Conservation (phyloP, 2,888 invertebrate genomes). For the Lysandra bellargus region DNA sequence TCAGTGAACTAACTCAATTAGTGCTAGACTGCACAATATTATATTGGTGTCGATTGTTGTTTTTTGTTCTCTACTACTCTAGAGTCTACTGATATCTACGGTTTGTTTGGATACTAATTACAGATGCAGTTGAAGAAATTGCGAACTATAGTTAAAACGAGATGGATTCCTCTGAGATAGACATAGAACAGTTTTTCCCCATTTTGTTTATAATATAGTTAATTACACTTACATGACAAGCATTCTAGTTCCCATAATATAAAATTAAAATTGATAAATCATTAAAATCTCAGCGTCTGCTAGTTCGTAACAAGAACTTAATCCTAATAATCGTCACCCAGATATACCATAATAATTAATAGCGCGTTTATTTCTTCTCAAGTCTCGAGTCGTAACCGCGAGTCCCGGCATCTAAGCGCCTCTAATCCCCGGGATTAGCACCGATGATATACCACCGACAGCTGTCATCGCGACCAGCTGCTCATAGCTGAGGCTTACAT, state of each 20-base stretch:
- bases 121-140: neutral
- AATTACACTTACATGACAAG: too few relatives aligned
- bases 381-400: slow-evolving; percentile 20
- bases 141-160: neutral
- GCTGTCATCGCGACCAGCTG: slow-evolving; percentile 30
- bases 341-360: neutral
- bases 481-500: slow-evolving; percentile 13
- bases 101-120: neutral
- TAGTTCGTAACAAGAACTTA: neutral
- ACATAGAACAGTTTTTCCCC: too few relatives aligned
- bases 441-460: slow-evolving; percentile 25
- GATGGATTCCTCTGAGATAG: too few relatives aligned
- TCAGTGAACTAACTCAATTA: slow-evolving; percentile 22
- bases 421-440: slow-evolving; percentile 26
- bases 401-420: slow-evolving; percentile 24
- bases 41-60: neutral
- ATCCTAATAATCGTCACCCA: slow-evolving; percentile 5
- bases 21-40: neutral
- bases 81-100: neutral
- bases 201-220: too few relatives aligned
- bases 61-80: neutral
- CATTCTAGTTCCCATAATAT: too few relatives aligned
- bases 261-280: neutral
- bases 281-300: neutral
- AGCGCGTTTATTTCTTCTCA: neutral